Evolutionary conservation across 2,113 vertebrate species (phyloP).

Genomic region (Nicator chloris): DNA sequence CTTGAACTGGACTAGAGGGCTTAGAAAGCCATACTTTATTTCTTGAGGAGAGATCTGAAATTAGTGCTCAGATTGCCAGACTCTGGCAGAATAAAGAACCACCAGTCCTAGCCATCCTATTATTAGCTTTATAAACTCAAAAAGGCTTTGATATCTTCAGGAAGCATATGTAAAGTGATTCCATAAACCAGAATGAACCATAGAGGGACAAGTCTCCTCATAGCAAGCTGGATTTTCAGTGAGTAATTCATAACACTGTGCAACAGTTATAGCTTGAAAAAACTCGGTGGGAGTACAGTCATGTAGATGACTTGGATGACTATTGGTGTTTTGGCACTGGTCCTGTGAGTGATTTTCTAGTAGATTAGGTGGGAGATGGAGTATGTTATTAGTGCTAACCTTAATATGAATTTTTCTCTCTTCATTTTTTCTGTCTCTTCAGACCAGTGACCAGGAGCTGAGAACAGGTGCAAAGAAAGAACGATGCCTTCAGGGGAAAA

Average conservation of each 20-base stretch:
- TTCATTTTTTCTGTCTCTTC: conserved; percentile 6
- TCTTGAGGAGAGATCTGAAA: not conserved
- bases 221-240: not conserved
- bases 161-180: not conserved
- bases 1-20: not conserved
- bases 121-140: not conserved
- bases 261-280: not conserved
- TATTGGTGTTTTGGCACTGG: not conserved
- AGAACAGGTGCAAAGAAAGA: conserved; percentile 4
- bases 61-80: not conserved
- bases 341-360: not conserved
- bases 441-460: conserved; percentile 37
- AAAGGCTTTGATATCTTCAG: not conserved
- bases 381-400: not conserved
- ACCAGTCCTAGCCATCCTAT: not conserved
- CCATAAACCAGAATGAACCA: not conserved
- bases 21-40: not conserved
- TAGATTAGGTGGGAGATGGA: not conserved
- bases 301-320: not conserved
- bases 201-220: not conserved
- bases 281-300: not conserved
- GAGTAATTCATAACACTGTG: not conserved
- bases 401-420: not conserved
- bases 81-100: not conserved
- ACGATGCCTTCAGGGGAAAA: conserved; percentile 20